Evolutionary conservation across 2,113 vertebrate genomes (phyloP), one percentile per base, ranked within the genome.

Genomic region (Thymallus thymallus): DNA sequence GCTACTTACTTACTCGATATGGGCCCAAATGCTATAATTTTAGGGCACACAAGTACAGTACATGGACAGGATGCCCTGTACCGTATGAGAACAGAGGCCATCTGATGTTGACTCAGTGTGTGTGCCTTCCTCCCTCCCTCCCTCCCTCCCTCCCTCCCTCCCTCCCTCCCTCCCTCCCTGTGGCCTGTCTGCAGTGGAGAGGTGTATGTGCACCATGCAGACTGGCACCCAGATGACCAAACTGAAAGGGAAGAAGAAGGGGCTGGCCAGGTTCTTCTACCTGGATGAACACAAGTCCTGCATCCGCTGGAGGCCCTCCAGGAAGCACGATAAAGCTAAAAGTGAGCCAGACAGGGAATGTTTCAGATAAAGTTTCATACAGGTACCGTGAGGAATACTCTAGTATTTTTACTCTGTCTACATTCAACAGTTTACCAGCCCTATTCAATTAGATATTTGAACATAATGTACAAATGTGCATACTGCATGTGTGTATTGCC

Each of bases 241-340:
- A 78, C 93, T 99, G 16, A 95, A 96, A 0, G 97, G 97, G 4
- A 86, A 97, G 51, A 95, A 97, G 90, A 98, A 96, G 83, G 95
- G 95, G 7, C 83, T 98, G 30, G 91, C 93, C 3, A 94, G 97
- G 1, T 94, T 96, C 90, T 98, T 96, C 77, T 98, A 94, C 88
- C 80, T 99, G 87, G 97, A 98, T 0, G 96, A 98, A 58, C 96
- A 98, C 80, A 95, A 95, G 73, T 96, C 96, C 2, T 98, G 97
- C 73, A 94, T 98, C 71, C 94, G 97, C 5, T 99, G 97, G 97
- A 91, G 95, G 73, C 97, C 97, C 0, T 99, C 97, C 0, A 93
- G 95, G n/a, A 99, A 99, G 88, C 95, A 95, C 0, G 95, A 98
- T 89, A 97, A 94, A 79, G 97, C 97, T 83, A 98, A 98, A 90